Conservation (phyloP, 2,797 vertebrate genomes). For the Phaenicophaeus curvirostris region DNA sequence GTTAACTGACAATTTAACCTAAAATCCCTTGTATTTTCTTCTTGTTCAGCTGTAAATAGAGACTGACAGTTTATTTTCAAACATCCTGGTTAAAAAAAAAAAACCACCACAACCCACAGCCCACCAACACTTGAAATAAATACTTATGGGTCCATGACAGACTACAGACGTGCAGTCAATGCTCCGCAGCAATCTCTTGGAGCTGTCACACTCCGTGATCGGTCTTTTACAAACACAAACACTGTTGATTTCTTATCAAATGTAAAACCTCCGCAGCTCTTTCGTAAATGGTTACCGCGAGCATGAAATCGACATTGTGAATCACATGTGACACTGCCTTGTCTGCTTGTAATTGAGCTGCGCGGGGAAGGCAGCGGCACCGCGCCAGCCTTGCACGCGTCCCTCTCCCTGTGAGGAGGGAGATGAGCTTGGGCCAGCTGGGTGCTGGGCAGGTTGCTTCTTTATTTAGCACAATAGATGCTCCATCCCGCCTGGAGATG, state of each 20-base stretch:
- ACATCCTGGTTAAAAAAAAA: conserved; percentile 40
- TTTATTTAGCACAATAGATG: not conserved
- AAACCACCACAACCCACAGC: not conserved
- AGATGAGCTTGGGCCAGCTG: not conserved
- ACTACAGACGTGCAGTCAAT: conserved; percentile 82
- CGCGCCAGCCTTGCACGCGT: not conserved
- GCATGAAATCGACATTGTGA: conserved; percentile 99
- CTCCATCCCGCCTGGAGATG: not conserved
- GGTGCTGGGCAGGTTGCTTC: not conserved
- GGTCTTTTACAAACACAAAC: conserved; percentile 89
- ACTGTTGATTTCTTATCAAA: conserved; percentile 97
- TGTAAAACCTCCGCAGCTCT: conserved; percentile 93
- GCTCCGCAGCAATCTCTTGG: conserved; percentile 86
- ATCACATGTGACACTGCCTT: conserved; percentile 97
- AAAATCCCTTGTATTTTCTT: conserved; percentile 79
- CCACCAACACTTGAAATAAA: conserved; percentile 88
- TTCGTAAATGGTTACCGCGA: conserved; percentile 94
- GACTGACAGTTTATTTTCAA: conserved; percentile 86
- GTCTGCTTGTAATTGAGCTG: conserved; percentile 96
- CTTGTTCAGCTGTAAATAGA: conserved; percentile 82
- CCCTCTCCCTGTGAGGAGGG: not conserved
- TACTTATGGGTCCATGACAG: conserved; percentile 93
- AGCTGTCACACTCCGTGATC: conserved; percentile 97
- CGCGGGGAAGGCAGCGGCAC: conserved; percentile 59
- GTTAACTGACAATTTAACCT: conserved; percentile 86